Evolutionary conservation across 2,888 invertebrate genomes (phyloP).

Genomic region (Lithosia quadra): DNA sequence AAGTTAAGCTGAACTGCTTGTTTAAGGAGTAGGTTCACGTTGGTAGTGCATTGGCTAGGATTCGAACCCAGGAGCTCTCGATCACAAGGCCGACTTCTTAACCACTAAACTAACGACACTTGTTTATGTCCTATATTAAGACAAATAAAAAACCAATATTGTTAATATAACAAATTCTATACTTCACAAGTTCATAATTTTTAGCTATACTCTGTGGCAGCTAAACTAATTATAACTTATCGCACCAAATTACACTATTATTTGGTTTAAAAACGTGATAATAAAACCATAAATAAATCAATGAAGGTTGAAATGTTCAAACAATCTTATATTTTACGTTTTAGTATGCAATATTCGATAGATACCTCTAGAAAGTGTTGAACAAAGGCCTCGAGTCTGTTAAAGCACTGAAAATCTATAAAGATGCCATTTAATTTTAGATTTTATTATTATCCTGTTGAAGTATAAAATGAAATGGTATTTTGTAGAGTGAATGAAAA

Average conservation of each 20-base stretch:
- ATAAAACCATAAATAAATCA: conserved; percentile 23
- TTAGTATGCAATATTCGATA: not conserved
- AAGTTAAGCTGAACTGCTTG: too few relatives aligned
- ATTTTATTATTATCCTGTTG: too few relatives aligned
- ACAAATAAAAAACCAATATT: conserved; percentile 60
- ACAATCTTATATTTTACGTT: conserved; percentile 2
- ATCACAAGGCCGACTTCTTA: not conserved
- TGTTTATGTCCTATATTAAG: not conserved
- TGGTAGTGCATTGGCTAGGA: too few relatives aligned
- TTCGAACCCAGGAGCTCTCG: not conserved
- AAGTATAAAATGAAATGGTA: too few relatives aligned
- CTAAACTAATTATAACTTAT: conserved; percentile 60
- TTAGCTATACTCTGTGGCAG: conserved; percentile 66
- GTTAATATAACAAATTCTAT: conserved; percentile 82
- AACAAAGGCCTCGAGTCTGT: too few relatives aligned
- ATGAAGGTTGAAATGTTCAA: not conserved
- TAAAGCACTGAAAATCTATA: too few relatives aligned
- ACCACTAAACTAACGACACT: not conserved
- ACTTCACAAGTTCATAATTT: conserved; percentile 63
- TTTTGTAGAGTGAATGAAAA: too few relatives aligned
- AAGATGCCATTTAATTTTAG: too few relatives aligned
- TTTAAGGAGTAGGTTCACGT: too few relatives aligned
- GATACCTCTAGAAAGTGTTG: not conserved
- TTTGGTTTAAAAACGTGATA: conserved; percentile 63
- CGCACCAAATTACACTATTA: conserved; percentile 62